Conservation (phyloP, 1,140 invertebrate species). For the Acromyrmex heyeri region DNA sequence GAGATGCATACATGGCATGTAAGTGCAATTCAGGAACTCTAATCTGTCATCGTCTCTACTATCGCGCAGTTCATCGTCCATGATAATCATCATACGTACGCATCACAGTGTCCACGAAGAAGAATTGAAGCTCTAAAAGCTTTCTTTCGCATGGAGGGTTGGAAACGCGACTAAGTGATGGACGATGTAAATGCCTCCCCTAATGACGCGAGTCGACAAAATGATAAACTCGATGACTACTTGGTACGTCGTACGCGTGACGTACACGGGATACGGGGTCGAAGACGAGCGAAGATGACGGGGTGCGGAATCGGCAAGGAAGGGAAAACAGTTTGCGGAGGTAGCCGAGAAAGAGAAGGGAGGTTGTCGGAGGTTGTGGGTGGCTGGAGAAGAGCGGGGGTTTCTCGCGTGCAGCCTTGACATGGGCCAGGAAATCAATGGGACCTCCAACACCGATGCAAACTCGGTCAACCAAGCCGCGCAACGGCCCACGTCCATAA, state of each 20-base stretch:
- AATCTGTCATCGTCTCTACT: slow-evolving; percentile 17
- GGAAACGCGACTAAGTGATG: slow-evolving; percentile 15
- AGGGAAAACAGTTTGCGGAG: slow-evolving; percentile 58
- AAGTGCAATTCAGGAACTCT: slow-evolving; percentile 17
- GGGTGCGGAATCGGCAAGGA: neutral
- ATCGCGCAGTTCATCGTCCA: neutral
- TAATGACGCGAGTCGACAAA: slow-evolving; percentile 7
- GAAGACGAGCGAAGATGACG: slow-evolving; percentile 33
- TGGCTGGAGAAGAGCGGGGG: slow-evolving; percentile 73
- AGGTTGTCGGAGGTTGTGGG: slow-evolving; percentile 71
- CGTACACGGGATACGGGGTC: neutral
- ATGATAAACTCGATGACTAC: slow-evolving; percentile 25
- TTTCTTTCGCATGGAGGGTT: slow-evolving; percentile 39
- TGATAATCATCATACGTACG: slow-evolving; percentile 46
- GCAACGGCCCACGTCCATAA: slow-evolving; percentile 74
- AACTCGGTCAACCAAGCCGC: slow-evolving; percentile 81
- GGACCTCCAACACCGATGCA: slow-evolving; percentile 84
- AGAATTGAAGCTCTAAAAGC: slow-evolving; percentile 31
- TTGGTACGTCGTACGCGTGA: slow-evolving; percentile 55
- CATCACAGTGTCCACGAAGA: slow-evolving; percentile 30
- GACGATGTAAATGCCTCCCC: neutral
- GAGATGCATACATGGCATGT: neutral
- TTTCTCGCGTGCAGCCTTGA: slow-evolving; percentile 86
- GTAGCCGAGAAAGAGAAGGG: slow-evolving; percentile 65
- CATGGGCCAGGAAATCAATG: slow-evolving; percentile 86